Evolutionary conservation across 2,888 invertebrate species (phyloP), one percentile per base, ranked within the genome.

Genomic region (Pycnomerus fuliginosus): DNA sequence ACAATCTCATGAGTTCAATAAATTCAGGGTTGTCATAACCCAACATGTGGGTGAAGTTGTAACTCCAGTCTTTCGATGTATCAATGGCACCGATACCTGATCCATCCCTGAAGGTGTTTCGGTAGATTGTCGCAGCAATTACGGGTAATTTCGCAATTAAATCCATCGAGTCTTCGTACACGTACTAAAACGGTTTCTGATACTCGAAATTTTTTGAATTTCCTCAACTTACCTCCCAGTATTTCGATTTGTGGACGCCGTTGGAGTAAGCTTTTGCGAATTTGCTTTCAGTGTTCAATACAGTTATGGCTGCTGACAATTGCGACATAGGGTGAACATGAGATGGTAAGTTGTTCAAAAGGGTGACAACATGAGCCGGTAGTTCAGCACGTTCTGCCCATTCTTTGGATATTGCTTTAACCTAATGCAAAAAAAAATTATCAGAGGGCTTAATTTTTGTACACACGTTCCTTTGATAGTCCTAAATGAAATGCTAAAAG

Each of bases 321-420:
- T 96, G 96, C 0, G 92, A 85, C 96, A 96, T 96, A 1, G 96
- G 96, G 69, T 96, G 96, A 42, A 96, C 77, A 62, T 83, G 82
- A 62, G 80, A 79, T 10, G 96, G 96, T 74, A 96, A 85, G 73
- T 90, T 90, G 77, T 94, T 93, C 61, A 96, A 76, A 79, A 95
- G 85, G 31, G 87, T 88, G 36, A 91, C 92, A n/a, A 96, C 90
- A 72, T 96, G 95, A 15, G 88, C 77, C 3, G 96, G 95, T 10
- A 96, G 74, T 60, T 89, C 87, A n/a, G 95, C 93, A 65, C 93
- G 84, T 52, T 78, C 76, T 5, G 90, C 89, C 91, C 91, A 92
- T 73, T 90, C 87, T 73, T 86, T 83, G 31, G 87, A 87, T 24
- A 90, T 61, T 20, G 84, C 79, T 61, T 77, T 76, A 15, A 80